phyloP scores from a whole-genome alignment of 1,140 invertebrate species.

The Laupala kohalensis region DNA sequence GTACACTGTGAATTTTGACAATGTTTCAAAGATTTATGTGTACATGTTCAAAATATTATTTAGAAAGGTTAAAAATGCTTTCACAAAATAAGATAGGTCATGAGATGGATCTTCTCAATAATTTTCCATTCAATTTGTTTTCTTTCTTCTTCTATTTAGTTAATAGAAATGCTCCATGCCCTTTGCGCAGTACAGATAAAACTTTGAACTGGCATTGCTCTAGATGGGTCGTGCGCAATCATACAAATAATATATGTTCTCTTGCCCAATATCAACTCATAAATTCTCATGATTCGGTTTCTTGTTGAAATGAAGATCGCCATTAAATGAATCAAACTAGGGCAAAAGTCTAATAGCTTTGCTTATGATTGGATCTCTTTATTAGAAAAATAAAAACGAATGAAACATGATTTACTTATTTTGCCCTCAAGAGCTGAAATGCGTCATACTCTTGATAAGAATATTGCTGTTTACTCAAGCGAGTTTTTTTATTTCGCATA shows the following conservation, averaged over 20 bases:
- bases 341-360: not conserved
- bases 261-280: not conserved
- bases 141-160: too few relatives aligned
- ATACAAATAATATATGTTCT: not conserved
- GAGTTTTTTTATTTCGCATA: not conserved
- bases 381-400: not conserved
- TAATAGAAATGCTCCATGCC: too few relatives aligned
- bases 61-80: too few relatives aligned
- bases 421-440: not conserved
- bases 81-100: too few relatives aligned
- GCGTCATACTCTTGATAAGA: not conserved
- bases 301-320: not conserved
- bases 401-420: not conserved
- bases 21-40: too few relatives aligned
- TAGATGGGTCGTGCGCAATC: not conserved
- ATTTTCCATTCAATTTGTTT: too few relatives aligned
- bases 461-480: not conserved
- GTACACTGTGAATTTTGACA: too few relatives aligned
- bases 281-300: not conserved
- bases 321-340: not conserved
- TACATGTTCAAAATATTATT: too few relatives aligned
- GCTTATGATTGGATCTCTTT: not conserved
- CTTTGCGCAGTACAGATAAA: too few relatives aligned
- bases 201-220: too few relatives aligned
- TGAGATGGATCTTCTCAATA: too few relatives aligned